Evolutionary conservation across 2,797 vertebrate genomes (phyloP).

Genomic region (Centropyge bicolor): DNA sequence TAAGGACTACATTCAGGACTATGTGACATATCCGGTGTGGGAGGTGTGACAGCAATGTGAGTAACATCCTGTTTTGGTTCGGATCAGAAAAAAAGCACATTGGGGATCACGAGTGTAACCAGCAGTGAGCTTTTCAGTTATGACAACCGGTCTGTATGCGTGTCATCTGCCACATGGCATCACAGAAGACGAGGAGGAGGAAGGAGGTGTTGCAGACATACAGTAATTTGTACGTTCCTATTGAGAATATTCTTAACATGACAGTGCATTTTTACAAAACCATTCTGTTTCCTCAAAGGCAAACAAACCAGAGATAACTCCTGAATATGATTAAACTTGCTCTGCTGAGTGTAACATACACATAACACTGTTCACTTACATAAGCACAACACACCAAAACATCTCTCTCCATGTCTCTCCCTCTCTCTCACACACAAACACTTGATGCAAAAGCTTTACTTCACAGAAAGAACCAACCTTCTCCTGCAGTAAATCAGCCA

Average conservation of each 20-base stretch:
- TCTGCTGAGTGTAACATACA: conserved; percentile 1
- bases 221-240: background rate
- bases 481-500: conserved; percentile 67
- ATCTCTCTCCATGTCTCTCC: background rate
- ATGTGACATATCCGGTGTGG: background rate
- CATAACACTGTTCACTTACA: background rate
- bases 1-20: background rate
- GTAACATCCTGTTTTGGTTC: conserved; percentile 4
- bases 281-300: background rate
- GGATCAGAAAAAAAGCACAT: background rate
- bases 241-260: background rate
- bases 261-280: background rate
- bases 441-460: conserved; percentile 1
- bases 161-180: conserved; percentile 19
- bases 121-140: conserved; percentile 2
- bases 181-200: conserved; percentile 31
- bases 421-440: conserved; percentile 27
- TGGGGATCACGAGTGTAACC: conserved; percentile 12
- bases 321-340: background rate
- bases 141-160: conserved; percentile 17
- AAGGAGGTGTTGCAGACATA: conserved; percentile 7
- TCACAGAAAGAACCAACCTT: conserved; percentile 74
- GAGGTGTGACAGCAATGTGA: conserved; percentile 16
- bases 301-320: background rate
- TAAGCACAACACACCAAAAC: background rate